Percentiles rank a stretch among this genome's conserved stretches.
These are phyloP conservation scores for Neolamprologus brichardi DNA, from an alignment of 2,113 vertebrate species.

Conservation along the genomic window DNA sequence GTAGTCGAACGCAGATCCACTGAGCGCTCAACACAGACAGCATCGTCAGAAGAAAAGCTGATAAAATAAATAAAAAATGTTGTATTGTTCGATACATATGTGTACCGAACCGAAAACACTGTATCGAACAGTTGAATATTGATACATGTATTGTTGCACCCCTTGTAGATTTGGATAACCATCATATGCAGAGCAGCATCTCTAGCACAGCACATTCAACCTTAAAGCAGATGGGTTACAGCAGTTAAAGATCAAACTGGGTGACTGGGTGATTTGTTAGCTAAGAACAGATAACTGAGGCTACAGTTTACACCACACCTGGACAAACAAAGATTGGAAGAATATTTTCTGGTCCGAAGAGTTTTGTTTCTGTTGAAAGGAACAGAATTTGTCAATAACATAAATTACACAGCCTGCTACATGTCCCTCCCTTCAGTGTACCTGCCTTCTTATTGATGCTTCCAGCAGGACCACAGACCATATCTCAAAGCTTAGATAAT, in stretches of 20 bases:
- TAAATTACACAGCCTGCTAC: neutral
- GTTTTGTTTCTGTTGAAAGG: neutral
- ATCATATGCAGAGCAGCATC: neutral
- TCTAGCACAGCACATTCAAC: neutral
- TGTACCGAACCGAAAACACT: no score
- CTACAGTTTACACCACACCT: neutral
- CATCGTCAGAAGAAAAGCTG: no score
- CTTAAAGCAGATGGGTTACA: neutral
- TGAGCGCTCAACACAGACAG: no score
- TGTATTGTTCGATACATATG: no score
- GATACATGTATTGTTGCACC: neutral
- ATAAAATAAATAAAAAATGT: no score
- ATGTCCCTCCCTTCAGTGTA: neutral
- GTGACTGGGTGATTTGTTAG: neutral
- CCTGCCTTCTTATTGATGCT: neutral
- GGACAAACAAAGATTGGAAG: neutral
- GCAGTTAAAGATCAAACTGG: neutral
- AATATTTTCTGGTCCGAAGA: neutral
- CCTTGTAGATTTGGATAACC: neutral
- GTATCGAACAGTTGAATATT: neutral
- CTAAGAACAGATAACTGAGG: neutral
- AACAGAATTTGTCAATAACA: neutral
- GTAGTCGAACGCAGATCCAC: no score
- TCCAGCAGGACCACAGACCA: neutral
- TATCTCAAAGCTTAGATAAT: neutral